These are phyloP conservation scores for Lagopus muta DNA, from an alignment of 2,113 vertebrate genomes.

Conservation along the genomic window DNA sequence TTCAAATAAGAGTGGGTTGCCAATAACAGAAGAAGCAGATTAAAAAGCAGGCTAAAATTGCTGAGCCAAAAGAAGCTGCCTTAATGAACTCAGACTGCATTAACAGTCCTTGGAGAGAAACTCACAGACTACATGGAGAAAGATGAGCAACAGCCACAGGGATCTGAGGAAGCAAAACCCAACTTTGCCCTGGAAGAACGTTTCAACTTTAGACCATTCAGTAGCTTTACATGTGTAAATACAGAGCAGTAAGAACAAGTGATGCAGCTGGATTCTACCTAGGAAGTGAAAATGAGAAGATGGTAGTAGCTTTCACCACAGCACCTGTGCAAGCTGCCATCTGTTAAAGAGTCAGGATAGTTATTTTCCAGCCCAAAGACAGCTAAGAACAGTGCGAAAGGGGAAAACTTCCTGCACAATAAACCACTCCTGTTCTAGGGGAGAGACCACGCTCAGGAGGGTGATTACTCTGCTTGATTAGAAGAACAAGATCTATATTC, in stretches of 20 bases:
- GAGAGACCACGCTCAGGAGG: not conserved
- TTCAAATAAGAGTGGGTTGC: not conserved
- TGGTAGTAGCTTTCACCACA: not conserved
- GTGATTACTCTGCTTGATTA: not conserved
- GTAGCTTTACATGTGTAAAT: not conserved
- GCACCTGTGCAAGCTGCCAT: rapidly evolving
- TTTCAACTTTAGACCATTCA: not conserved
- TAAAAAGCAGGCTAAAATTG: not conserved
- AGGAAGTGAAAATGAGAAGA: not conserved
- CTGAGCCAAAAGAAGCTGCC: not conserved
- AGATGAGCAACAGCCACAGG: not conserved
- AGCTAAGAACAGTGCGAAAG: not conserved
- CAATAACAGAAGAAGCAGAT: not conserved
- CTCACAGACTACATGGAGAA: rapidly evolving
- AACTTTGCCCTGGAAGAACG: not conserved
- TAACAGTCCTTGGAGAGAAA: not conserved
- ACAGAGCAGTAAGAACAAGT: rapidly evolving
- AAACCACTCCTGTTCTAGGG: not conserved
- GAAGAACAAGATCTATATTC: not conserved
- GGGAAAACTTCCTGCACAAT: not conserved
- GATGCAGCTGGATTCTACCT: not conserved
- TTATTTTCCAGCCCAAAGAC: not conserved
- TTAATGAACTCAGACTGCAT: not conserved
- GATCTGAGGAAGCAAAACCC: not conserved
- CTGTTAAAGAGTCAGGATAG: not conserved